A percentile compares a stretch with the other conserved stretches of the same genome.
phyloP scores from a whole-genome alignment of 2,113 vertebrate species.

The Lepisosteus osseus region DNA sequence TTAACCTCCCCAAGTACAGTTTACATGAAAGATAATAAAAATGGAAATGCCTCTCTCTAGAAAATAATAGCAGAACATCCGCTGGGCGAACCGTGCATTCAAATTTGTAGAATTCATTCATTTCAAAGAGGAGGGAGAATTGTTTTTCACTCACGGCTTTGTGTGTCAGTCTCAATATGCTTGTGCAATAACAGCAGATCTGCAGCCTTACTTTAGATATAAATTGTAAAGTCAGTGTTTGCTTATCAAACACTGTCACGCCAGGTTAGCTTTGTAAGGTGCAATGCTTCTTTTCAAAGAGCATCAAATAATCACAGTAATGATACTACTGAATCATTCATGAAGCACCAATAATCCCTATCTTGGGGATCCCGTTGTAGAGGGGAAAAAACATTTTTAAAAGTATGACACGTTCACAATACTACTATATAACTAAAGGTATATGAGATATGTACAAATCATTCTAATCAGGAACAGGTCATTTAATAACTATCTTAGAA shows the following conservation, averaged over 20 bases:
- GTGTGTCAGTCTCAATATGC: too few relatives aligned
- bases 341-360: constrained; percentile 16
- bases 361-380: neutral
- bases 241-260: neutral
- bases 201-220: neutral
- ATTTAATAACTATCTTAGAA: too few relatives aligned
- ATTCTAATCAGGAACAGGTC: too few relatives aligned
- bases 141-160: neutral
- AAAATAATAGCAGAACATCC: neutral
- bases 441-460: too few relatives aligned
- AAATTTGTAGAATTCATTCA: neutral
- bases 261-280: neutral
- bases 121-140: neutral
- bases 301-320: neutral
- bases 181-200: too few relatives aligned
- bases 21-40: neutral
- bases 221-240: constrained; percentile 6
- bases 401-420: too few relatives aligned
- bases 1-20: neutral
- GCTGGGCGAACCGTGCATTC: neutral
- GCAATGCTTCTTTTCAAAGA: neutral
- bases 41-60: neutral
- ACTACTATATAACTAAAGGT: too few relatives aligned
- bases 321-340: constrained; percentile 19
- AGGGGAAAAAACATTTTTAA: too few relatives aligned